Base-by-base conservation (phyloP, 2,888 invertebrate species). In the Drosophila leonis region DNA sequence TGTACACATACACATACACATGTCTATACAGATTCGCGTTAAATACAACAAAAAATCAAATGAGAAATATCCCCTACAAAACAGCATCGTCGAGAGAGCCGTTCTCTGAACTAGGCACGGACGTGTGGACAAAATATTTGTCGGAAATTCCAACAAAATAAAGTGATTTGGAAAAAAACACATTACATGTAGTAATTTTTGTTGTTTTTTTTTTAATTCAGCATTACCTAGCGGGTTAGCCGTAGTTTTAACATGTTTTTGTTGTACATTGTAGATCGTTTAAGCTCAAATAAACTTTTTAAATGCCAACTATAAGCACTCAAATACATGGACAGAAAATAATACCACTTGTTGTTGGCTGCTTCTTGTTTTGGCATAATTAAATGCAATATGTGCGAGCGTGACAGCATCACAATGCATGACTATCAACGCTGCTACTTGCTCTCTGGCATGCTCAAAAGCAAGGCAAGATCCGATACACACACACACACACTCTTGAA, bases 371-470 rank as follows among this genome's bases (percentile, higher is more conserved):
- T 75, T 80, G 83, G 71, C 81, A 75, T 88, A 75, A 89, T 83
- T 79, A 75, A 85, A 78, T 89, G 87, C 89, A 85, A 63, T 89
- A 82, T 66, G 84, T 73, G 79, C 54, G 82, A 85, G 82, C 46
- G 75, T 65, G 90, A 85, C 60, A 75, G 85, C 83, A 88, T 44
- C 68, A 62, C 65, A 74, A 66, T 82, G 75, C 71, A 78, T 59
- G 78, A 51, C 41, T 57, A 76, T 66, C 68, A 51, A 57, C 55
- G 63, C 62, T 51, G 63, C 67, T 44, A 29, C 56, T 76, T 52
- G 48, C 71, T 69, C 74, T 71, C 65, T 65, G 68, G 66, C 65
- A 65, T 78, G 60, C 64, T 61, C 69, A 82, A 86, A 80, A 74
- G 72, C 88, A 83, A 81, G 66, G 72, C 69, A 87, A 81, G 88